Percentiles rank a stretch among this genome's conserved stretches.
Evolutionary conservation across 2,797 vertebrate species (phyloP).

Genomic region (Prunella strophiata): DNA sequence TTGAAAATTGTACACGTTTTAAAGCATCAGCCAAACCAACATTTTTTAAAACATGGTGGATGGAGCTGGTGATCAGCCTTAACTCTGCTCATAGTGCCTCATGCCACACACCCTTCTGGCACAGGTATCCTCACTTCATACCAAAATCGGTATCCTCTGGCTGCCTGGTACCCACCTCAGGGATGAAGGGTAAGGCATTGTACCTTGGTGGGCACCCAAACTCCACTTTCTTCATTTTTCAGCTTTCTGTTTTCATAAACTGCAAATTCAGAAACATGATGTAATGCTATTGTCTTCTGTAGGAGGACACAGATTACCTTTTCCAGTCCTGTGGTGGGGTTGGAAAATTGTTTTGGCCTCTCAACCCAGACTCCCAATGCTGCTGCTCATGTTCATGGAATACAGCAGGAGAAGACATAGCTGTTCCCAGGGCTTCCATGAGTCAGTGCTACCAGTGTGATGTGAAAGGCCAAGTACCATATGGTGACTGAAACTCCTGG

Average conservation of each 20-base stretch:
- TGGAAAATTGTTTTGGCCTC: background rate
- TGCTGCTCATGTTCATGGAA: background rate
- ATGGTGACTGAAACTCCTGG: background rate
- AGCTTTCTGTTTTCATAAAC: background rate
- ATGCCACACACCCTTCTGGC: too few relatives aligned
- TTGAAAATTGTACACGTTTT: background rate
- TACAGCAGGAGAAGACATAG: background rate
- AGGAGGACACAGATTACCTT: background rate
- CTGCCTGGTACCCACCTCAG: background rate
- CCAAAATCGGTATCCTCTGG: accelerated
- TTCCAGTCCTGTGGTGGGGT: background rate
- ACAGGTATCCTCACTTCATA: background rate
- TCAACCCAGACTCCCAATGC: background rate
- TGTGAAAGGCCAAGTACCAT: background rate
- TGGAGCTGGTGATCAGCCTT: background rate
- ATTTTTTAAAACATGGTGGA: background rate
- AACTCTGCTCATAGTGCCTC: background rate
- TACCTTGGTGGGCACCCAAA: background rate
- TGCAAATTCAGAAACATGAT: background rate
- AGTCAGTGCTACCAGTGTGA: background rate
- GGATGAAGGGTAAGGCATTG: background rate
- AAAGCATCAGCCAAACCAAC: background rate
- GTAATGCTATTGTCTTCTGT: background rate
- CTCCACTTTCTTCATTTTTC: background rate
- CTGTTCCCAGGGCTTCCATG: background rate